Base-by-base conservation (phyloP, 2,113 vertebrate species). In the Oenanthe melanoleuca region DNA sequence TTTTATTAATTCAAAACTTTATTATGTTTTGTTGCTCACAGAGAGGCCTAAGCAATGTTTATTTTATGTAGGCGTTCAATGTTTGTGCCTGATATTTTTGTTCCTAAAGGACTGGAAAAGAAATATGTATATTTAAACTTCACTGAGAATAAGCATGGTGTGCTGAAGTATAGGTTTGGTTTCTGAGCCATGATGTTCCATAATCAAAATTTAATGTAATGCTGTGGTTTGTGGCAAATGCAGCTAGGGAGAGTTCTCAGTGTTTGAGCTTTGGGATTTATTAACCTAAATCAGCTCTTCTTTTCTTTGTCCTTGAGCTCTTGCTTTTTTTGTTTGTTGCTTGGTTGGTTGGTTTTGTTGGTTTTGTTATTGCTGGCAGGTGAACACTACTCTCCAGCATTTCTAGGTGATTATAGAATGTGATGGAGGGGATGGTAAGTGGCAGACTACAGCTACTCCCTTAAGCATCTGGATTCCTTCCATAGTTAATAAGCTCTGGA, bases 261-360 rank as follows among this genome's bases (percentile, higher is more conserved):
- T 74, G 44, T 75, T 57, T 71, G 86, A 86, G 85, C 47, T 89
- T 96, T 93, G 89, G 42, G 34, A 84, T 96, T 95, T 71, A 59
- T 94, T 87, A 95, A 94, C 92, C 86, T 74, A 80, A 63, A 88
- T 80, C 75, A 75, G 17, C 50, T 89, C 96, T 94, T 57, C 45
- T 55, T 80, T 94, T 60, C 40, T 55, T 80, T 44, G 13, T 90
- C 63, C 5, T 47, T 94, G 57, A 82, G 73, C 37, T 73, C 24
- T 21, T 77, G 26, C 31, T 6, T 50, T 11, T 91, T 52, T 26
- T 14, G 12, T 78, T 64, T 4, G 11, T 37, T 83, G 25, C 15
- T 34, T 63, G 23, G 5, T 28, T 47, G 40, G 40, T 42, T 42
- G 40, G 15, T 42, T 42, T 42, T 15, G 19, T 34, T 63, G 18